Evolutionary conservation across 2,113 vertebrate genomes (phyloP).

Genomic region (Plotosus lineatus): DNA sequence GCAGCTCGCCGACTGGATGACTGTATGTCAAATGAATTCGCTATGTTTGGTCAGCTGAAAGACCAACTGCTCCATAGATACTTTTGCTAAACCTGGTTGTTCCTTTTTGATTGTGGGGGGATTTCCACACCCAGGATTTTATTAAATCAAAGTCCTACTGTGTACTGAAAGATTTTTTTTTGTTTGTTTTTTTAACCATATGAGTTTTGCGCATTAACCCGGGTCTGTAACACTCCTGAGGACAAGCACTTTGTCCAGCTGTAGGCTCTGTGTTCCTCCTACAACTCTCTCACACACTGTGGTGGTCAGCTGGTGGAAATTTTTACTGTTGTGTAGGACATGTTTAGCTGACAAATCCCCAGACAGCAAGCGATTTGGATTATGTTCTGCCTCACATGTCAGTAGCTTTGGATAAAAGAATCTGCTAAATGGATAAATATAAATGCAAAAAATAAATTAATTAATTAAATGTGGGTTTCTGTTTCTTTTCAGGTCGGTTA

Average conservation of each 20-base stretch:
- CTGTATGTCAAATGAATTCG: neutral
- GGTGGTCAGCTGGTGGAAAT: neutral
- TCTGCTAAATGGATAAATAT: neutral
- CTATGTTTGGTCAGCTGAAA: neutral
- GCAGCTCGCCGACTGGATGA: no score
- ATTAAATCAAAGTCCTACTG: neutral
- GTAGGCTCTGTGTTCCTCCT: neutral
- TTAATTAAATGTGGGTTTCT: constrained; percentile 2
- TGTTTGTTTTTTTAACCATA: neutral
- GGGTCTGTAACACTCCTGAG: neutral
- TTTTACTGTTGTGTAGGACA: neutral
- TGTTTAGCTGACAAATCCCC: neutral
- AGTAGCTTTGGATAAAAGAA: neutral
- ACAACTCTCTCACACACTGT: neutral
- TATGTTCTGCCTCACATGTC: neutral
- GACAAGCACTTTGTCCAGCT: constrained; percentile 14
- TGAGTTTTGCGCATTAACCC: constrained; percentile 1
- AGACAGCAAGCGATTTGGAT: neutral
- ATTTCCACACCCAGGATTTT: neutral
- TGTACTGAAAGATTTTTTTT: no score
- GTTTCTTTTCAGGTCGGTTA: constrained; percentile 45
- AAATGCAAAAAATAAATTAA: neutral
- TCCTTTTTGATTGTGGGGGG: neutral
- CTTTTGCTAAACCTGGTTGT: neutral
- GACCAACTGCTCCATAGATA: neutral